Percentiles rank a stretch among this genome's conserved stretches.
Evolutionary conservation across 1,140 invertebrate genomes (phyloP).

Genomic region (Drosophila grimshawi): DNA sequence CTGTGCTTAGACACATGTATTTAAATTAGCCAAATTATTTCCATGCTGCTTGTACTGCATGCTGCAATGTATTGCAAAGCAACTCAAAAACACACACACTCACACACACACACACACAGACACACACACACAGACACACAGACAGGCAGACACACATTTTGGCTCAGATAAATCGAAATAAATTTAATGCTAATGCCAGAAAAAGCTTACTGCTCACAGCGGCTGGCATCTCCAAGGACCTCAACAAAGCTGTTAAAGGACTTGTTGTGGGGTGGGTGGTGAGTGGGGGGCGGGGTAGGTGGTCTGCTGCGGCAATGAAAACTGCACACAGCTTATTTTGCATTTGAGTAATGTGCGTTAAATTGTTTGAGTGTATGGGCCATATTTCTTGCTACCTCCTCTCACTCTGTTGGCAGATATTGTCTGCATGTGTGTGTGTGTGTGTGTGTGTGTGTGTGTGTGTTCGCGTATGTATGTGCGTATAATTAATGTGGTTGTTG

Average conservation of each 20-base stretch:
- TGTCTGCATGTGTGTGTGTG: too few relatives aligned
- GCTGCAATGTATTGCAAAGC: conserved; percentile 1
- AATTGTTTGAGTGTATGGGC: conserved; percentile 66
- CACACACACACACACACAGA: neutral
- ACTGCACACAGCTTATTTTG: conserved; percentile 65
- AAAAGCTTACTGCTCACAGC: conserved; percentile 6
- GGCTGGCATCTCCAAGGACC: conserved; percentile 36
- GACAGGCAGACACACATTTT: neutral
- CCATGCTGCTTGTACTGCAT: neutral
- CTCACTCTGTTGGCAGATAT: neutral
- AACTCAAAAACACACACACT: neutral
- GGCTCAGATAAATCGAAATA: conserved; percentile 62
- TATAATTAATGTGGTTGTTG: conserved; percentile 71
- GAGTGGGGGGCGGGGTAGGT: too few relatives aligned
- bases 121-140: neutral
- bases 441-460: neutral
- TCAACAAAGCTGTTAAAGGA: neutral
- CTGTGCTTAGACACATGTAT: neutral
- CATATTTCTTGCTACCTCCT: neutral
- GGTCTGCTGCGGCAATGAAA: neutral
- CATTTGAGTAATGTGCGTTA: conserved; percentile 72
- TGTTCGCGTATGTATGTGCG: conserved; percentile 13
- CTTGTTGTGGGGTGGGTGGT: neutral
- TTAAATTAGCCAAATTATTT: conserved; percentile 4
- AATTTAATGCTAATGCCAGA: conserved; percentile 65